Conservation (phyloP, 2,888 invertebrate species). For the Tribolium freemani region DNA sequence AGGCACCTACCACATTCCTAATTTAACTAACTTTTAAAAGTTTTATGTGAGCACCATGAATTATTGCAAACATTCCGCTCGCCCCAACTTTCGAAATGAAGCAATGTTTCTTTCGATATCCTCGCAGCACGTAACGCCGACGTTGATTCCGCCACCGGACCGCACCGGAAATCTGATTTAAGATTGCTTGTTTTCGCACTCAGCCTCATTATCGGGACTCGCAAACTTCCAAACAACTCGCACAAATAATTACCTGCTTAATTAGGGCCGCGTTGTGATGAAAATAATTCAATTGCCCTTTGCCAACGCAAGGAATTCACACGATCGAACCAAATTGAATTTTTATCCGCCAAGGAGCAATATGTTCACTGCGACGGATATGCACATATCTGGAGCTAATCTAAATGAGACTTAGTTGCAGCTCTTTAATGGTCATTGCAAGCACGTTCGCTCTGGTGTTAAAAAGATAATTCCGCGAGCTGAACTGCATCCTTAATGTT, state of each 20-base stretch:
- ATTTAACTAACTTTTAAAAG: constrained; percentile 41
- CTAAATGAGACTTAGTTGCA: constrained; percentile 41
- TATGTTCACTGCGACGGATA: constrained; percentile 18
- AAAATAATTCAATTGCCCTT: constrained; percentile 36
- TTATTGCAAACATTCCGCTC: constrained; percentile 35
- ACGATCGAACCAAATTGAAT: constrained; percentile 22
- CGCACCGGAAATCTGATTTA: constrained; percentile 22
- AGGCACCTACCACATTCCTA: constrained; percentile 35
- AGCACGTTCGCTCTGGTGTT: constrained; percentile 54
- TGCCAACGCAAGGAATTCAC: neutral
- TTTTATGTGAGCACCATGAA: constrained; percentile 37
- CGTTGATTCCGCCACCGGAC: constrained; percentile 16
- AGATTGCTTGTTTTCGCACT: constrained; percentile 30
- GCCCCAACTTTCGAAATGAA: constrained; percentile 38
- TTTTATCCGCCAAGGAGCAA: constrained; percentile 15
- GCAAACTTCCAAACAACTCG: constrained; percentile 21
- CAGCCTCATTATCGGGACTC: constrained; percentile 17
- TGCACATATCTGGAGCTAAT: constrained; percentile 28
- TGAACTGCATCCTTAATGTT: constrained; percentile 51
- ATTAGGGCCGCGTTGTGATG: constrained; percentile 15
- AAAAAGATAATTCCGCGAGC: constrained; percentile 54
- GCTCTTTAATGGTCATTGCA: constrained; percentile 51
- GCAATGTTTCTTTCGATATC: constrained; percentile 41
- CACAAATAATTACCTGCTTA: constrained; percentile 27
- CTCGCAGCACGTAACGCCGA: constrained; percentile 25